phyloP scores from a whole-genome alignment of 2,113 vertebrate species.

The Festucalex cinctus region DNA sequence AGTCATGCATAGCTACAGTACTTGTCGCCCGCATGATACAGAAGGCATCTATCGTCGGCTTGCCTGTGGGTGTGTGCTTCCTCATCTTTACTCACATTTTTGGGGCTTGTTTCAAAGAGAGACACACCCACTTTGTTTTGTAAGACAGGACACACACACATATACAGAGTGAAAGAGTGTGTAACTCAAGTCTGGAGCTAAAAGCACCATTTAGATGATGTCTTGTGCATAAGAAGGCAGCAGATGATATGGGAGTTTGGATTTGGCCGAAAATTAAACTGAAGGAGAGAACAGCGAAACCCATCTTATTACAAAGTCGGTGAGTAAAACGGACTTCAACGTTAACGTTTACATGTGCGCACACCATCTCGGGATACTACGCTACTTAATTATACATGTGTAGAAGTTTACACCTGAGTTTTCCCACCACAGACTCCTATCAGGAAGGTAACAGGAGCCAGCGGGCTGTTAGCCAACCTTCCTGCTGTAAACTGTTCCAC shows the following conservation, averaged over 20 bases:
- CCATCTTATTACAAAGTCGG: background rate
- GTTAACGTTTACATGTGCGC: background rate
- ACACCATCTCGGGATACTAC: background rate
- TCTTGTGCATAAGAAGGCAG: background rate
- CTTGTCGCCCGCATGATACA: slow-evolving; percentile 1
- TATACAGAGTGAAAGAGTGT: slow-evolving; percentile 5
- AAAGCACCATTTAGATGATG: slow-evolving; percentile 1
- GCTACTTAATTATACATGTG: background rate
- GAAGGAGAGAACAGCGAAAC: background rate
- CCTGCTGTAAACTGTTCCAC: slow-evolving; percentile 9
- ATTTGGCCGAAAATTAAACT: slow-evolving; percentile 11
- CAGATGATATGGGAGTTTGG: background rate
- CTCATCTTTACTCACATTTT: slow-evolving; percentile 35
- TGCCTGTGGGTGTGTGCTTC: slow-evolving; percentile 46
- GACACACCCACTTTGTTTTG: slow-evolving; percentile 60
- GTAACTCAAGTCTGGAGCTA: slow-evolving; percentile 21
- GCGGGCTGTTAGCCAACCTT: slow-evolving; percentile 5
- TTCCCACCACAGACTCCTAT: slow-evolving; percentile 17
- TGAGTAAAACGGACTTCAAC: slow-evolving; percentile 21
- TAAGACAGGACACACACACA: slow-evolving; percentile 32
- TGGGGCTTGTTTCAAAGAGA: slow-evolving; percentile 27
- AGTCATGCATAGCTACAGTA: background rate
- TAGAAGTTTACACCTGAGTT: slow-evolving; percentile 31
- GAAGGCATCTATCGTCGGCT: slow-evolving; percentile 23
- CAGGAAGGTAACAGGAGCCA: slow-evolving; percentile 27